Evolutionary conservation across 2,888 invertebrate genomes (phyloP).

Genomic region (Gonocerus acuteangulatus): DNA sequence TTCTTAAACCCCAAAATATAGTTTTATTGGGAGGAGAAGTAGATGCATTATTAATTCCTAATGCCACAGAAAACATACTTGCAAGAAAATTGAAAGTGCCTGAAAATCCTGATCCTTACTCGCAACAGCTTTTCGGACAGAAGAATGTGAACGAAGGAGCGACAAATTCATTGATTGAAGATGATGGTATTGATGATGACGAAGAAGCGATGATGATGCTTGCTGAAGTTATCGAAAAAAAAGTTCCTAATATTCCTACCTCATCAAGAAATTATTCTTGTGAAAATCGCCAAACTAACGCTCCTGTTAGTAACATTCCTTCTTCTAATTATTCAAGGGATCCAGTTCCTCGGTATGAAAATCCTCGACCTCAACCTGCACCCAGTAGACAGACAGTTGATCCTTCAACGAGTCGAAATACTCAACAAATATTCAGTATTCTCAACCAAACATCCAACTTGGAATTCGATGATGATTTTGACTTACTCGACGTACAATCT

Average conservation of each 20-base stretch:
- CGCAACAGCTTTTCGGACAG: not conserved
- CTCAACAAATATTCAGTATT: not conserved
- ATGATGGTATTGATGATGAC: constrained; percentile 33
- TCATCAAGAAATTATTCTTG: not conserved
- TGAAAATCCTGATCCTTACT: constrained; percentile 32
- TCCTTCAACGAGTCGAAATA: not conserved
- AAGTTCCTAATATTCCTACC: not conserved
- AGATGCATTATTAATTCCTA: constrained; percentile 42
- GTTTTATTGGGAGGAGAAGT: constrained; percentile 48
- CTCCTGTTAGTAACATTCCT: not conserved
- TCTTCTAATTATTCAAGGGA: too few relatives aligned
- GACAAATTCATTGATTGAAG: not conserved
- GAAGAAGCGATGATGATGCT: constrained; percentile 35
- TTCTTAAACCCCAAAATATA: constrained; percentile 45
- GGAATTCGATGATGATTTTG: constrained; percentile 24
- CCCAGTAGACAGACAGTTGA: not conserved
- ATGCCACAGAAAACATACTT: constrained; percentile 42
- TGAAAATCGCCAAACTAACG: not conserved
- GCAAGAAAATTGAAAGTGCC: constrained; percentile 40
- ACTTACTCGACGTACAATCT: constrained; percentile 9
- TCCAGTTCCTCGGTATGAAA: too few relatives aligned
- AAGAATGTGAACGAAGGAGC: not conserved
- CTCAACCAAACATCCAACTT: not conserved
- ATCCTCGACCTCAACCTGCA: too few relatives aligned
- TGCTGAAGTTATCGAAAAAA: constrained; percentile 33